These are phyloP conservation scores for Psilopogon haemacephalus DNA, from an alignment of 2,113 vertebrate species.

Conservation along the genomic window DNA sequence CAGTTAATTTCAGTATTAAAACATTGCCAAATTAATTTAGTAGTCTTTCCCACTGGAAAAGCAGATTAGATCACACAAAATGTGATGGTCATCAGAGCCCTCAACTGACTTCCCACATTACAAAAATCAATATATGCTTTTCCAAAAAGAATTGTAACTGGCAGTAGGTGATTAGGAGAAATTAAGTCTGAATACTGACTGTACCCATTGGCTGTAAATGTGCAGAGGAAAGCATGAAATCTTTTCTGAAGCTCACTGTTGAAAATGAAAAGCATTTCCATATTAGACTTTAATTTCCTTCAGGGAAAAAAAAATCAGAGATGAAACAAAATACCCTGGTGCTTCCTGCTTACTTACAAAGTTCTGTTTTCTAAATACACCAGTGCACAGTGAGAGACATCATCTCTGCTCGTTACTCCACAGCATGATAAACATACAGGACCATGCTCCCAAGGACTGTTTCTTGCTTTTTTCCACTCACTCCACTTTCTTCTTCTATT, in stretches of 20 bases:
- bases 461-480: not conserved
- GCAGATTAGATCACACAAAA: not conserved
- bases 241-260: not conserved
- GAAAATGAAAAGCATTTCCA: not conserved
- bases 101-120: not conserved
- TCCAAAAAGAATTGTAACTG: conserved; percentile 1
- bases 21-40: not conserved
- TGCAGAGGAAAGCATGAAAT: not conserved
- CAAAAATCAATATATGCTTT: conserved; percentile 38
- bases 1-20: conserved; percentile 15
- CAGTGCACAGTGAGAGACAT: not conserved
- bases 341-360: not conserved
- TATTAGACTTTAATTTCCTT: not conserved
- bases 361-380: not conserved
- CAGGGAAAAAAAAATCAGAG: not conserved
- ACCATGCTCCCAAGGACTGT: not conserved
- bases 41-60: not conserved
- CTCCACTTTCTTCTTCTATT: not conserved
- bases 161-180: not conserved
- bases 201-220: not conserved
- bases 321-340: not conserved
- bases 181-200: not conserved
- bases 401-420: not conserved
- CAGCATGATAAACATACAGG: not conserved
- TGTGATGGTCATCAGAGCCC: not conserved